These are phyloP conservation scores for Pocillopora damicornis DNA, from an alignment of 64 coral and sea anemone genomes.

Conservation along the genomic window DNA sequence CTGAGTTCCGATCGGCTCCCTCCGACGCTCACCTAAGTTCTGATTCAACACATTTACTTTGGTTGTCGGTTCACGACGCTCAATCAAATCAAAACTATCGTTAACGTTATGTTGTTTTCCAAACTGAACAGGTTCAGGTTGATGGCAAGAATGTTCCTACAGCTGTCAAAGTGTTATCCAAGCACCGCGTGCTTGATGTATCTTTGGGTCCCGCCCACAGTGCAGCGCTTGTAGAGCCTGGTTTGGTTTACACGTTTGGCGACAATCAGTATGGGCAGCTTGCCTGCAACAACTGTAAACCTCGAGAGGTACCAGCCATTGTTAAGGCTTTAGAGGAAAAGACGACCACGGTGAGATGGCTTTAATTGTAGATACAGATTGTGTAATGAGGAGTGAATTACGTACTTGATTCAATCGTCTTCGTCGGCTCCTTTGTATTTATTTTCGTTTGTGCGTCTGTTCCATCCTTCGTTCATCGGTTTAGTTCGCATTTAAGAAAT, in stretches of 20 bases:
- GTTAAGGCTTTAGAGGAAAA: slow-evolving; percentile 84
- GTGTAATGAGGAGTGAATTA: neutral
- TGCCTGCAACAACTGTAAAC: slow-evolving; percentile 80
- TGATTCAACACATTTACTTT: too few species aligned
- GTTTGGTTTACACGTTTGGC: slow-evolving; percentile 94
- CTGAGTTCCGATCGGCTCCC: too few species aligned
- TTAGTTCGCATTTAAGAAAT: neutral
- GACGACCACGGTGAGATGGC: slow-evolving; percentile 51
- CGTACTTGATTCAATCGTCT: too few species aligned
- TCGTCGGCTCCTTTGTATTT: neutral
- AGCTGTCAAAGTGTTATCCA: slow-evolving; percentile 84
- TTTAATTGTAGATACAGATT: neutral
- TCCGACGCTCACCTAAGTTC: too few species aligned
- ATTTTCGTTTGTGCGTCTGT: neutral
- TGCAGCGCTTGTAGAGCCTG: slow-evolving; percentile 84
- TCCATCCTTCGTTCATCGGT: neutral
- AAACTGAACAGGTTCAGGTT: slow-evolving; percentile 64
- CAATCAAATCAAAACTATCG: too few species aligned
- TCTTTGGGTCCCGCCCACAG: slow-evolving; percentile 84
- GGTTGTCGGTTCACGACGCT: too few species aligned
- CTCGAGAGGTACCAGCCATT: slow-evolving; percentile 77
- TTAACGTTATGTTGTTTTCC: neutral
- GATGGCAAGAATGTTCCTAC: slow-evolving; percentile 91
- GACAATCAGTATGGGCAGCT: slow-evolving; percentile 84
- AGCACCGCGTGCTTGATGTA: slow-evolving; percentile 86